Percentiles rank a stretch among this genome's conserved stretches.
Evolutionary conservation across 2,888 invertebrate species (phyloP).

Genomic region (Xanthia togata): DNA sequence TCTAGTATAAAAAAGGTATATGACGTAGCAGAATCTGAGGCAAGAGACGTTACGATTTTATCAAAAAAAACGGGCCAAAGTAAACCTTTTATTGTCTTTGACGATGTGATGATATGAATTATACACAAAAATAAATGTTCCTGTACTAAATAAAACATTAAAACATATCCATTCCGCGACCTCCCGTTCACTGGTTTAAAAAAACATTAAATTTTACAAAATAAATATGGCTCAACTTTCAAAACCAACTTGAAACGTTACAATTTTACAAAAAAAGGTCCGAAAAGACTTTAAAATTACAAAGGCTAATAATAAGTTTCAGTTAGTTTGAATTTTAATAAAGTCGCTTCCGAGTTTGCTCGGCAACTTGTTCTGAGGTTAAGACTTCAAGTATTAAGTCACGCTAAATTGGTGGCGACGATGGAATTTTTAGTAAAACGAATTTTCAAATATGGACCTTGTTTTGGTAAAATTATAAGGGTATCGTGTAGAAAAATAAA

Average conservation of each 20-base stretch:
- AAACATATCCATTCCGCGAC: background rate
- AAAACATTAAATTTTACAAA: slow-evolving; percentile 19
- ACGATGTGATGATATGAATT: background rate
- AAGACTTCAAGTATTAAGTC: slow-evolving; percentile 70
- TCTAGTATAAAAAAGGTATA: background rate
- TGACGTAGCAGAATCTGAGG: background rate
- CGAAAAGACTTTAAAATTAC: slow-evolving; percentile 66
- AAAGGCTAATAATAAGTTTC: slow-evolving; percentile 72
- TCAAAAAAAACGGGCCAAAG: background rate
- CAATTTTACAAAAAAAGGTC: slow-evolving; percentile 42
- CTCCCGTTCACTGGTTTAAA: background rate
- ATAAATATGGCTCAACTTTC: slow-evolving; percentile 29
- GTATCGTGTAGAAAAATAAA: background rate
- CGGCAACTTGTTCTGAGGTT: slow-evolving; percentile 61
- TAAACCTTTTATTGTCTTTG: background rate
- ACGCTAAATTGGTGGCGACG: slow-evolving; percentile 65
- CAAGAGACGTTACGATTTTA: background rate
- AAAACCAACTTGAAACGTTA: slow-evolving; percentile 42
- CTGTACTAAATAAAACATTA: background rate
- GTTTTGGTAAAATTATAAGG: background rate
- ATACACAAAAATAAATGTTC: background rate
- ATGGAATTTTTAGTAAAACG: slow-evolving; percentile 36
- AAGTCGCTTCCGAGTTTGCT: slow-evolving; percentile 67
- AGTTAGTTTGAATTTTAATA: slow-evolving; percentile 78
- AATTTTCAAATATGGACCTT: background rate